Base-by-base conservation (phyloP, 2,888 invertebrate genomes). In the Leuctra nigra region DNA sequence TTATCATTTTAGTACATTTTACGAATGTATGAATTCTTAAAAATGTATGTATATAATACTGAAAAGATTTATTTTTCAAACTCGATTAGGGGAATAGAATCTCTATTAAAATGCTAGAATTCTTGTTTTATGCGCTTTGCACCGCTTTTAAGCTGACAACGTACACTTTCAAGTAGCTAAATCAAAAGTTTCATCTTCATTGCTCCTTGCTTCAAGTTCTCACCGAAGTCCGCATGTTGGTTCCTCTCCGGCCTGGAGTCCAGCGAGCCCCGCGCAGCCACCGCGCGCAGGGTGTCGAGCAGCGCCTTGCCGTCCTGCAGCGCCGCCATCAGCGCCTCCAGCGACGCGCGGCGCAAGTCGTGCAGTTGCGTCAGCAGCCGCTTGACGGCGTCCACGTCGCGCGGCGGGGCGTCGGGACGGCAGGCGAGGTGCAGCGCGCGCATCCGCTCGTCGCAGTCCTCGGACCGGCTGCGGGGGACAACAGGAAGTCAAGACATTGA, bases 281-380 rank as follows among this genome's bases (percentile, higher is more conserved):
- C 77, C 69, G 87, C 84, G 66, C 83, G 82, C 62, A 92, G 75
- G 66, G 83, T 80, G 52, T 83, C 84, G 65, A 92, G 75, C 61
- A 91, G 74, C 54, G 78, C 76, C 68, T 88, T 87, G 50, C 91
- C 91, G 62, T 87, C 82, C 67, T 88, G 87, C 50, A 92, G 74
- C 2, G 91, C 86, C n/a, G 79, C 77, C 81, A 90, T 87, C 2
- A 91, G 79, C 4, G 84, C 76, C 63, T 89, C 89, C 57, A 91
- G 73, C 70, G 91, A 82, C 53, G 80, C 76, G 66, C 84, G 83
- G 59, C 84, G 75, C 61, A 85, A 73, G 63, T 87, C 86, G 66
- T 87, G 84, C 64, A 88, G 82, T 67, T 79, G 82, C 58, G 79
- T 80, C 20, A 90, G 73, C 66, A 84, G 79, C 63, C 78, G 79